A percentile compares a stretch with the other conserved stretches of the same genome.
Evolutionary conservation across 2,797 vertebrate species (phyloP).

Genomic region (Coendou prehensilis): DNA sequence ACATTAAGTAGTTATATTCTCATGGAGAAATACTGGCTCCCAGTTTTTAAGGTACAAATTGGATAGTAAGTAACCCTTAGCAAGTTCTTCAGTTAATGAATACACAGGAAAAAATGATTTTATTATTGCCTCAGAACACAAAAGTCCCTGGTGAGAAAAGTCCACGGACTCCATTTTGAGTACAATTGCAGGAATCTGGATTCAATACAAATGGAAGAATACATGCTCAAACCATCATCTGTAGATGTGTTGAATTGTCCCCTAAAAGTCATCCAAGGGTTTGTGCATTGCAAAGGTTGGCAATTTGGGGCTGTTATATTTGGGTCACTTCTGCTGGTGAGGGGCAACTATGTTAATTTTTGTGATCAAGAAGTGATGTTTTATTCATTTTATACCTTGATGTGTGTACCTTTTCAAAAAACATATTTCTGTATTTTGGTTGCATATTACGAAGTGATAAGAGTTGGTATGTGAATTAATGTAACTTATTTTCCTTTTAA

Average conservation of each 20-base stretch:
- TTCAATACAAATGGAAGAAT: neutral
- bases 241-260: neutral
- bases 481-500: constrained; percentile 6
- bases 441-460: neutral
- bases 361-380: neutral
- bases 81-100: neutral
- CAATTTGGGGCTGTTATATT: neutral
- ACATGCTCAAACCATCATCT: neutral
- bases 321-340: neutral
- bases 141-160: neutral
- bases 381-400: neutral
- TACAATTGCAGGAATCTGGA: neutral
- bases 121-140: neutral
- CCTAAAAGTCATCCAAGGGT: neutral
- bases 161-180: neutral
- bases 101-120: neutral
- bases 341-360: neutral
- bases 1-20: neutral
- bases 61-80: neutral
- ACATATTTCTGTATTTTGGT: neutral
- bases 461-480: neutral
- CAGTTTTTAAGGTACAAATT: neutral
- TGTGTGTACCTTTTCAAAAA: neutral
- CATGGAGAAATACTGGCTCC: neutral
- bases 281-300: fast-evolving